These are phyloP conservation scores for Notechis scutatus DNA, from an alignment of 2,113 vertebrate species.

Conservation along the genomic window DNA sequence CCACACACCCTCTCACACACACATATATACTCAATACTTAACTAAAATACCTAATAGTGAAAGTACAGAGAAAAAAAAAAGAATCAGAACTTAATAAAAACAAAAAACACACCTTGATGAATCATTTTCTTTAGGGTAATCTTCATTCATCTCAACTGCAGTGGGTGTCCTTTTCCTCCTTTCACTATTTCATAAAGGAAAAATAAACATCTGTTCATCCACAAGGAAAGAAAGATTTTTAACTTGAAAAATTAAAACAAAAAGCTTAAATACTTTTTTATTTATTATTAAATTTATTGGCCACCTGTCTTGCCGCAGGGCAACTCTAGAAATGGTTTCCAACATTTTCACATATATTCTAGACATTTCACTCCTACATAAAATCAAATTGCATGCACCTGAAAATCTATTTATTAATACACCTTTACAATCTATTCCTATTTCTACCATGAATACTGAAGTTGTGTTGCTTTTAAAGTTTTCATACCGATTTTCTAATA, in stretches of 20 bases:
- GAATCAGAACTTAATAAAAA: background rate
- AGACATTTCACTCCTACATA: background rate
- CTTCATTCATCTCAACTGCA: constrained; percentile 84
- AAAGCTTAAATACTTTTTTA: background rate
- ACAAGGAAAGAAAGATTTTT: background rate
- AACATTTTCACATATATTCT: background rate
- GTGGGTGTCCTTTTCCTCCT: constrained; percentile 86
- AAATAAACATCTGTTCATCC: constrained; percentile 23
- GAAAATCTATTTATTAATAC: background rate
- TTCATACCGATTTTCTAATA: constrained; percentile 86
- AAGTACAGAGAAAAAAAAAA: background rate
- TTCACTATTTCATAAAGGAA: constrained; percentile 73
- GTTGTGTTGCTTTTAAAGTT: background rate
- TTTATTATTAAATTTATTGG: too few relatives aligned
- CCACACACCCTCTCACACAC: background rate
- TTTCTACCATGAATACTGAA: background rate
- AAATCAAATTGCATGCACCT: background rate
- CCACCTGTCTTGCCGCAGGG: too few relatives aligned
- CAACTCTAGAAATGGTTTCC: background rate
- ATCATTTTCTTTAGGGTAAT: constrained; percentile 98
- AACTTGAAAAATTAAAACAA: background rate
- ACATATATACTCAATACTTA: background rate
- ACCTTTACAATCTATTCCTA: constrained; percentile 21
- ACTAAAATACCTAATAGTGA: background rate
- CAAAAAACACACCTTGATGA: constrained; percentile 84